These are phyloP conservation scores for Pampusana beccarii DNA, from an alignment of 2,113 vertebrate genomes.

Conservation along the genomic window DNA sequence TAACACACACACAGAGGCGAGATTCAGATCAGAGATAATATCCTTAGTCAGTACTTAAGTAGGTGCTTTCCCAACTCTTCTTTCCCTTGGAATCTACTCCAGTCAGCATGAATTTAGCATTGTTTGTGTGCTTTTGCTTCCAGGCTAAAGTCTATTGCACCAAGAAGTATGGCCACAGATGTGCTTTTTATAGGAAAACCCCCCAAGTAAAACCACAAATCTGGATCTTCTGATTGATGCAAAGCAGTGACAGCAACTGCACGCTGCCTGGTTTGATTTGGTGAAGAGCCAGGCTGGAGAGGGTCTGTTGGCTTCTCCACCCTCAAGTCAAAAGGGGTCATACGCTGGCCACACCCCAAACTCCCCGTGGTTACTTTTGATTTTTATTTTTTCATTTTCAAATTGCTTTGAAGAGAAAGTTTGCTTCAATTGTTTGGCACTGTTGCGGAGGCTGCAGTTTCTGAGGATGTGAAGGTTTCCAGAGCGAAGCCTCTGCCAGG, in stretches of 20 bases:
- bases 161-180: neutral
- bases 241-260: neutral
- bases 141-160: neutral
- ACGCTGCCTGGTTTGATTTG: neutral
- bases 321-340: neutral
- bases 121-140: slow-evolving; percentile 43
- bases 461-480: neutral
- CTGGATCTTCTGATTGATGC: neutral
- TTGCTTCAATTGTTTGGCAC: neutral
- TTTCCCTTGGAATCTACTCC: slow-evolving; percentile 65
- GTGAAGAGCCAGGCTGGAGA: neutral
- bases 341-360: neutral
- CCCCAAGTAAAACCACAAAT: neutral
- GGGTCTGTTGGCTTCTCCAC: neutral
- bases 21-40: slow-evolving; percentile 59
- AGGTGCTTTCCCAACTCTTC: slow-evolving; percentile 66
- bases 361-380: neutral
- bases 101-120: slow-evolving; percentile 31
- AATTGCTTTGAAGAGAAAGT: neutral
- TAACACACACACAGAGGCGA: neutral
- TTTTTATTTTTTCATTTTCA: neutral
- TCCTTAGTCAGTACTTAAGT: slow-evolving; percentile 55
- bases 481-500: neutral
- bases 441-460: neutral
- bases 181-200: neutral